Conservation (phyloP, 2,113 vertebrate genomes). For the Delphinapterus leucas region DNA sequence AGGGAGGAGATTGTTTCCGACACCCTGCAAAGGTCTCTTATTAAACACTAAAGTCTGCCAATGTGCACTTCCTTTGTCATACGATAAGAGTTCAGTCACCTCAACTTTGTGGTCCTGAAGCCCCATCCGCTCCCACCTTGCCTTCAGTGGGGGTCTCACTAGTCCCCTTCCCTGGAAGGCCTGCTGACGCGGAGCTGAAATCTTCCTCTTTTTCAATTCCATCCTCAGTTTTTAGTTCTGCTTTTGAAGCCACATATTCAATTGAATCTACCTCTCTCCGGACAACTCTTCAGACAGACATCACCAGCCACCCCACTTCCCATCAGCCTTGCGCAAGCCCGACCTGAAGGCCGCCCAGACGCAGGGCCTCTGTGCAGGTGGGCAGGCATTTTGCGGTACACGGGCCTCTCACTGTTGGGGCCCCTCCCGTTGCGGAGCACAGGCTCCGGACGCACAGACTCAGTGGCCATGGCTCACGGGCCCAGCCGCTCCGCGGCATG, state of each 20-base stretch:
- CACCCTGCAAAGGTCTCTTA: not conserved
- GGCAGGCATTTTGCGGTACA: not conserved
- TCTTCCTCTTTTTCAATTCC: not conserved
- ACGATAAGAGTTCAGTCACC: not conserved
- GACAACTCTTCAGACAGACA: not conserved
- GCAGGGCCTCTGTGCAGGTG: not conserved
- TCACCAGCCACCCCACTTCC: not conserved
- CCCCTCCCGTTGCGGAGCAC: rapidly evolving
- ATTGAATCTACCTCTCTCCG: not conserved
- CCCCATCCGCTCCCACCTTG: too few relatives aligned
- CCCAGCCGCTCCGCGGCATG: too few relatives aligned
- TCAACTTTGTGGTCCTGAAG: not conserved
- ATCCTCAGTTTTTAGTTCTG: not conserved
- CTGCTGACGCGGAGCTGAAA: not conserved
- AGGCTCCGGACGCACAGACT: too few relatives aligned
- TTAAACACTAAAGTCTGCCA: not conserved
- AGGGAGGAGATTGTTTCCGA: not conserved
- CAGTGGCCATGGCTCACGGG: too few relatives aligned
- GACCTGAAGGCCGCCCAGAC: not conserved
- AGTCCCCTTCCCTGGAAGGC: not conserved
- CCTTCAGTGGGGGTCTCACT: rapidly evolving
- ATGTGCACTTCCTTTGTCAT: not conserved
- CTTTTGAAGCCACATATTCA: not conserved
- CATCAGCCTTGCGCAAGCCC: not conserved
- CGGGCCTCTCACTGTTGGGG: too few relatives aligned